phyloP scores from a whole-genome alignment of 2,888 invertebrate species.

The Nasonovia ribisnigri region DNA sequence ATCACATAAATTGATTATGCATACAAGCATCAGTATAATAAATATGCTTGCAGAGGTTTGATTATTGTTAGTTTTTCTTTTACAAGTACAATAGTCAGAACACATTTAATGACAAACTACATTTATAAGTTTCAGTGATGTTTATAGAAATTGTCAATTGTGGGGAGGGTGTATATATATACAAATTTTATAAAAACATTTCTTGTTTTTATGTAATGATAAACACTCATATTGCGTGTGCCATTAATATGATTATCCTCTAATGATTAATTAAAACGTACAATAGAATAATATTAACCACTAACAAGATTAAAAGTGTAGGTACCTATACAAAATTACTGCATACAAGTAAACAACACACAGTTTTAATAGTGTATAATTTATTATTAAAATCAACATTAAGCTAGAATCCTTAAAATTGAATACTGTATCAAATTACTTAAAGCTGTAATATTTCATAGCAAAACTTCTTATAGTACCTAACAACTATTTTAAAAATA shows the following conservation, averaged over 20 bases:
- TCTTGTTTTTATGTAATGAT: too few relatives aligned
- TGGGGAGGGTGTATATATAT: not conserved
- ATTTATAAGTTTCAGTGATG: not conserved
- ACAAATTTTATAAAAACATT: too few relatives aligned
- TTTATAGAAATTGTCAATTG: not conserved
- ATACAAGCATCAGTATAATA: too few relatives aligned
- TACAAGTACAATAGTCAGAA: not conserved
- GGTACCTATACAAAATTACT: not conserved
- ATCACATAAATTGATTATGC: too few relatives aligned
- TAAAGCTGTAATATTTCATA: not conserved
- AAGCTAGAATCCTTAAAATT: not conserved
- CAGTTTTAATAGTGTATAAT: not conserved
- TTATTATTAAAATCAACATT: not conserved
- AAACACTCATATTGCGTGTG: not conserved
- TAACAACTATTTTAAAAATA: conserved; percentile 23
- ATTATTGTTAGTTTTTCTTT: too few relatives aligned
- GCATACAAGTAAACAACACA: not conserved
- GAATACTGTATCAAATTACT: not conserved
- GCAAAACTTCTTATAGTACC: not conserved
- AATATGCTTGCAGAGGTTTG: not conserved
- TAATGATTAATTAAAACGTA: too few relatives aligned
- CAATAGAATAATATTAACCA: not conserved
- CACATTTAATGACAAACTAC: not conserved
- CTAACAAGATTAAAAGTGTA: not conserved
- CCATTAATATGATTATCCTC: not conserved